Evolutionary conservation across 2,888 invertebrate genomes (phyloP), one percentile per base, ranked within the genome.

Genomic region (Thymelicus sylvestris): DNA sequence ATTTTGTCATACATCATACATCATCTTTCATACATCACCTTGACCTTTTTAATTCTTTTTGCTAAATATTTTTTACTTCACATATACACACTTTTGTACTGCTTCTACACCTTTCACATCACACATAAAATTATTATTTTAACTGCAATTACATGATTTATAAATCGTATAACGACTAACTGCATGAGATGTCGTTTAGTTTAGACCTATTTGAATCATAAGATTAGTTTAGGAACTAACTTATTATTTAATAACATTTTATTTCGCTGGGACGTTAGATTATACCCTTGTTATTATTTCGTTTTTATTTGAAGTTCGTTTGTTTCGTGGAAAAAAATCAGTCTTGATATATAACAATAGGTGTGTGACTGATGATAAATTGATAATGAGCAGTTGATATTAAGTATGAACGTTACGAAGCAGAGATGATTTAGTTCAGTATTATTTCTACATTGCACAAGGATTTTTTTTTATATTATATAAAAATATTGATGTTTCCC

Each of bases 171-270:
- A 52, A 55, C 47, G 19, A 38, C 64, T 70, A 65, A 50, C 7
- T 57, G 64, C 39, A 19, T 48, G 48, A 48, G 39, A 19, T 59
- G 55, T 57, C 57, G 31, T 50, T 60, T 59, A 59, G 47, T 64
- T 60, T 59, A 59, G 47, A 69, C 63, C 69, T 69, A 64, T 69
- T 60, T 70, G 65, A 70, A 44, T 70, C 70, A 70, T 70, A 70
- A 70, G 70, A 70, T 65, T 65, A 60, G 52, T 70, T 65, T 70
- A 70, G 70, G 70, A 70, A 70, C 70, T 70, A 70, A 60, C 65
- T 70, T 70, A 70, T 47, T 48, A 47, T 70, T 65, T 44, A 66
- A 71, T 44, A 66, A 71, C 6, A 15, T 66, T 71, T 55, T 60
- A 66, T 66, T 61, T 70, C 52, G 55, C 44, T 61, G 71, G 71